phyloP scores from a whole-genome alignment of 1,140 invertebrate species.

The Bombus waltoni region DNA sequence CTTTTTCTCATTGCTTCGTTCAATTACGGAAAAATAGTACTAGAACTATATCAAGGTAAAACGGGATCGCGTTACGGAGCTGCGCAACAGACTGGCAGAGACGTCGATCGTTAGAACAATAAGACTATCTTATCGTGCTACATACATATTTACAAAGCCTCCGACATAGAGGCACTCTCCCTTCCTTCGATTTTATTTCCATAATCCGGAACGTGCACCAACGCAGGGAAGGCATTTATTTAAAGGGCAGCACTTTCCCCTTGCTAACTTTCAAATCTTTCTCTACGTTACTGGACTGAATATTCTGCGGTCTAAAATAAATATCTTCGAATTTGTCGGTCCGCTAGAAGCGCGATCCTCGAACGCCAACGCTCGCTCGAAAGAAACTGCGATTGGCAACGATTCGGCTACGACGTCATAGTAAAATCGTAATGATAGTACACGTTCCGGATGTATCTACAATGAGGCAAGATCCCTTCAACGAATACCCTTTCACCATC shows the following conservation, averaged over 20 bases:
- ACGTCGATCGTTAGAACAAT: conserved; percentile 80
- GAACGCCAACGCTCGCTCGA: background rate
- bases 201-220: conserved; percentile 73
- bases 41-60: conserved; percentile 34
- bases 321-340: background rate
- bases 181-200: conserved; percentile 56
- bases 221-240: conserved; percentile 54
- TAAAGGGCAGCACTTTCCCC: conserved; percentile 17
- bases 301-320: conserved; percentile 46
- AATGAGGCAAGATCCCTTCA: conserved; percentile 70
- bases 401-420: background rate
- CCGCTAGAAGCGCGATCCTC: background rate
- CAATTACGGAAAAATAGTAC: conserved; percentile 15
- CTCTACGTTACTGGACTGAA: background rate
- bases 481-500: conserved; percentile 58
- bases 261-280: background rate
- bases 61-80: conserved; percentile 63
- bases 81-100: conserved; percentile 73
- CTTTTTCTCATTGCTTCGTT: background rate
- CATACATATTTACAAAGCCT: conserved; percentile 82
- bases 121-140: conserved; percentile 81
- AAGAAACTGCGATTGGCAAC: background rate
- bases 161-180: conserved; percentile 62
- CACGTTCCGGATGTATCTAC: conserved; percentile 69
- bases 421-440: conserved; percentile 48